phyloP scores from a whole-genome alignment of 2,113 vertebrate species.

The Phodopus roborovskii region DNA sequence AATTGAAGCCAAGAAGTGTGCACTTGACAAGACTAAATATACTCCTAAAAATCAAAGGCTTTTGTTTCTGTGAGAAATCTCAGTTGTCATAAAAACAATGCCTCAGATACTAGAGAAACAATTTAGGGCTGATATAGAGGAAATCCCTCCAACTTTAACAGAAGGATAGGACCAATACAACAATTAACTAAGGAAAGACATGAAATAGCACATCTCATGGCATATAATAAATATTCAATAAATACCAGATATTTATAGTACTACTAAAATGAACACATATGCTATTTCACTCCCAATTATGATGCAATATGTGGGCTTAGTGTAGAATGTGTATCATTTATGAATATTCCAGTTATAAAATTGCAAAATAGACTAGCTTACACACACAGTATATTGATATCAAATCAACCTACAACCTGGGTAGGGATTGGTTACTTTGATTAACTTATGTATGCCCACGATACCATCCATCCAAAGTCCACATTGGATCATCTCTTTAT shows the following conservation, averaged over 20 bases:
- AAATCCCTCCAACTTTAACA: neutral
- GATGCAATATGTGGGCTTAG: neutral
- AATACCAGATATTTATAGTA: neutral
- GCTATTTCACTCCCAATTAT: neutral
- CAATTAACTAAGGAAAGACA: neutral
- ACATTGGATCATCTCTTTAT: neutral
- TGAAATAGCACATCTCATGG: neutral
- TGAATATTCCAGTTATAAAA: neutral
- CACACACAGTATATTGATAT: neutral
- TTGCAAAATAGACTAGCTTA: neutral
- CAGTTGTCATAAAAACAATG: neutral
- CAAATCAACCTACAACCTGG: neutral
- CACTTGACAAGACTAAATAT: slow-evolving; percentile 23
- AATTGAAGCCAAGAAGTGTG: slow-evolving; percentile 11
- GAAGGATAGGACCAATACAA: neutral
- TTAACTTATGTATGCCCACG: neutral
- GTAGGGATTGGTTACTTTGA: neutral
- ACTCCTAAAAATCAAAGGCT: slow-evolving; percentile 12
- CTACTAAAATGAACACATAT: neutral
- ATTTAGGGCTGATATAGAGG: neutral
- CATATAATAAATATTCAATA: neutral
- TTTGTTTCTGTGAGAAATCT: slow-evolving; percentile 31
- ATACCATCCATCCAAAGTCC: neutral
- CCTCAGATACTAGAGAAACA: neutral
- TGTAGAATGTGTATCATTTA: neutral